Percentiles rank a stretch among this genome's conserved stretches.
Conservation (phyloP, 2,113 vertebrate species). For the Cyrtonyx montezumae region DNA sequence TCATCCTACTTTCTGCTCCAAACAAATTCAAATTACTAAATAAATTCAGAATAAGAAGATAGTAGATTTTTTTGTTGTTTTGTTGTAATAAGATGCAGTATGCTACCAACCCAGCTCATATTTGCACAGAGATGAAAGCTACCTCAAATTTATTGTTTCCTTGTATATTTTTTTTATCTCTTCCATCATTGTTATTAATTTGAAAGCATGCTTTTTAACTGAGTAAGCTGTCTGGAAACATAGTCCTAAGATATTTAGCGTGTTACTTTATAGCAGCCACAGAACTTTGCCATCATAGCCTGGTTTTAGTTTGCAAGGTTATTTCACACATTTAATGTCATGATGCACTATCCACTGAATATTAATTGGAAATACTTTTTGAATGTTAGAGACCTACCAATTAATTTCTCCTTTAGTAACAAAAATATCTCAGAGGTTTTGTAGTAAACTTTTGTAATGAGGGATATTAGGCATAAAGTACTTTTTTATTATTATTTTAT, state of each 20-base stretch:
- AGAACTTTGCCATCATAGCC: background rate
- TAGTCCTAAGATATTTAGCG: background rate
- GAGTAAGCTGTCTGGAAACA: background rate
- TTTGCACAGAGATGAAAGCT: background rate
- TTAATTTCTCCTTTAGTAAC: background rate
- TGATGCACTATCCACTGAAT: background rate
- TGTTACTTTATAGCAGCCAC: background rate
- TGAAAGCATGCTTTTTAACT: background rate
- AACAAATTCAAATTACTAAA: too few relatives aligned
- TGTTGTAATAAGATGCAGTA: background rate
- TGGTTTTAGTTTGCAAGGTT: background rate
- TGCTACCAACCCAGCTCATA: background rate
- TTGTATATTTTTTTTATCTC: background rate
- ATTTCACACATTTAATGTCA: conserved; percentile 14
- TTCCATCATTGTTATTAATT: background rate
- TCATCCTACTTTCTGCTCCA: background rate
- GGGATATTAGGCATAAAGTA: conserved; percentile 17
- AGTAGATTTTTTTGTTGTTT: background rate
- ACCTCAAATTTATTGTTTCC: too few relatives aligned
- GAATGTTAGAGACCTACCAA: background rate
- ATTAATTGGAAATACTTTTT: background rate
- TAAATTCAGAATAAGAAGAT: background rate
- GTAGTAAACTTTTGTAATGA: background rate
- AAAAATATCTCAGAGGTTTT: background rate
- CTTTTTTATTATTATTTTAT: background rate